Evolutionary conservation across 2,797 vertebrate species (phyloP).

Genomic region (Miichthys miiuy): DNA sequence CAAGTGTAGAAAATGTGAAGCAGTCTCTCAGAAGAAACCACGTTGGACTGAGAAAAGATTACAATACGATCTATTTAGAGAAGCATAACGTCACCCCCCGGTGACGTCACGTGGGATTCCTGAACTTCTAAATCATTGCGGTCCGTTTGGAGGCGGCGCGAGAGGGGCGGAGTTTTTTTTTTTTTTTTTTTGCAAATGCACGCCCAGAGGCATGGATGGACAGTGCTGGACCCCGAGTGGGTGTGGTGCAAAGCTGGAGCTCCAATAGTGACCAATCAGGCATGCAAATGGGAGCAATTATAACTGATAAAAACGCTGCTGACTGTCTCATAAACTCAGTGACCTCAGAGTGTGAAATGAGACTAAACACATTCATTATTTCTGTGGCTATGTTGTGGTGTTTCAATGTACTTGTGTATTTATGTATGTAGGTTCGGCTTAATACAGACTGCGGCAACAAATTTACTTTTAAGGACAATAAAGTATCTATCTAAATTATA

Average conservation of each 20-base stretch:
- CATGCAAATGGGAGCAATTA: constrained; percentile 26
- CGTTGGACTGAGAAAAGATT: constrained; percentile 99
- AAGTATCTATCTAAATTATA: no score
- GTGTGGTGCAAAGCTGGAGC: constrained; percentile 67
- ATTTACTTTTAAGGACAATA: no score
- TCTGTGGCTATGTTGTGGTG: no score
- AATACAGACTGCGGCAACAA: no score
- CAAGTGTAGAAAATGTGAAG: constrained; percentile 93
- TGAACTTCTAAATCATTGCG: constrained; percentile 99
- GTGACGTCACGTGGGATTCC: constrained; percentile 99
- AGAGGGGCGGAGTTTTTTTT: constrained; percentile 72
- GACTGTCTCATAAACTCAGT: constrained; percentile 5
- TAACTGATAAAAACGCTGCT: not conserved
- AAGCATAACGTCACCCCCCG: constrained; percentile 98
- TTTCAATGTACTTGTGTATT: no score
- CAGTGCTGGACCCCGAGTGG: constrained; percentile 61
- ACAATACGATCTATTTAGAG: constrained; percentile 99
- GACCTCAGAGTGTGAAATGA: not conserved
- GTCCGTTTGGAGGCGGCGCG: constrained; percentile 86
- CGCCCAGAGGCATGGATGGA: constrained; percentile 53
- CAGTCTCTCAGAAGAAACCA: constrained; percentile 96
- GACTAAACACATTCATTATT: no score
- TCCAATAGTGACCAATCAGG: constrained; percentile 27
- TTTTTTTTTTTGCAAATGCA: constrained; percentile 37
- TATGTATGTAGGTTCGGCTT: no score